phyloP scores from a whole-genome alignment of 2,797 vertebrate genomes.

The Buphagus erythrorhynchus region DNA sequence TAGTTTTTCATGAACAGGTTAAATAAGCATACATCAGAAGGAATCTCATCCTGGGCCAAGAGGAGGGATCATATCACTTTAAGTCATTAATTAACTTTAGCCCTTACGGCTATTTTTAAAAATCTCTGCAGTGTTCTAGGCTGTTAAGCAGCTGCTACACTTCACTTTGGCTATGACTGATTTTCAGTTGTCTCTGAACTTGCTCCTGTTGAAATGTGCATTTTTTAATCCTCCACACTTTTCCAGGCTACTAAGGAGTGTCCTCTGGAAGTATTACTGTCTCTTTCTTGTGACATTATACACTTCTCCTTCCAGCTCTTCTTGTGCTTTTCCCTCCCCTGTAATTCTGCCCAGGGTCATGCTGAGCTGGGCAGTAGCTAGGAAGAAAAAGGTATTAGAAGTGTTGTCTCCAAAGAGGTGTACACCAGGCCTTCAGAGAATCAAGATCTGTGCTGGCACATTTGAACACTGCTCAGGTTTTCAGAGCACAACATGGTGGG shows the following conservation, averaged over 20 bases:
- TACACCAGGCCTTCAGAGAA: neutral
- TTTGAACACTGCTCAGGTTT: neutral
- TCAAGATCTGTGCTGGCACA: neutral
- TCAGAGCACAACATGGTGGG: neutral
- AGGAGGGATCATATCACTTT: neutral
- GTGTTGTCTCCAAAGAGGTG: neutral
- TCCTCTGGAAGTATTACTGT: neutral
- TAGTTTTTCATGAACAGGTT: neutral
- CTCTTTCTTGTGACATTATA: fast-evolving
- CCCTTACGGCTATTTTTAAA: neutral
- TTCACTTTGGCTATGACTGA: neutral
- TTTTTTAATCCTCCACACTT: neutral
- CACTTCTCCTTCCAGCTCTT: neutral
- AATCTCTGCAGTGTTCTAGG: neutral
- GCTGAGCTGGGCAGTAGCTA: neutral
- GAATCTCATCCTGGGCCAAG: neutral
- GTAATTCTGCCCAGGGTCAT: neutral
- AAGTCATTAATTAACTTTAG: neutral
- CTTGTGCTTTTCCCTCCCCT: neutral
- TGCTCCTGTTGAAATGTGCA: neutral
- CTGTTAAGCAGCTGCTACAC: neutral
- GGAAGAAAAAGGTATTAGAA: neutral
- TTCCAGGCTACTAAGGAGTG: neutral
- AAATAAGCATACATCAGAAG: neutral
- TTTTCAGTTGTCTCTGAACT: neutral